These are phyloP conservation scores for Shinisaurus crocodilurus DNA, from an alignment of 2,113 vertebrate genomes.

Conservation along the genomic window DNA sequence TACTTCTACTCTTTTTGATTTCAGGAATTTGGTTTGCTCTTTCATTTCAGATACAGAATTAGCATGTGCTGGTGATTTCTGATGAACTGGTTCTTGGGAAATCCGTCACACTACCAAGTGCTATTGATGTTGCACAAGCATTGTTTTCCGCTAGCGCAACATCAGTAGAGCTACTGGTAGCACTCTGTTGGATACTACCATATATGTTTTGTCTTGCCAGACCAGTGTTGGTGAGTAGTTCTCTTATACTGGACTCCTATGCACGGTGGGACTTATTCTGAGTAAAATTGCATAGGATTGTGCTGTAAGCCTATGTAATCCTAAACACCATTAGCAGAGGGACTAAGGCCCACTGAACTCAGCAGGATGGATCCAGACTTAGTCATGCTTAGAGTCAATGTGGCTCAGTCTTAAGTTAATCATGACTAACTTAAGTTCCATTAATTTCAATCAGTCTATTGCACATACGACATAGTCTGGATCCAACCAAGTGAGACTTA, in stretches of 20 bases:
- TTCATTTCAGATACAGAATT: constrained; percentile 6
- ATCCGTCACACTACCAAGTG: background rate
- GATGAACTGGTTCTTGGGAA: no score
- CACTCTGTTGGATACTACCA: no score
- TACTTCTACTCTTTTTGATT: background rate
- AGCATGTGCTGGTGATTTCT: background rate
- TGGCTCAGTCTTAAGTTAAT: no score
- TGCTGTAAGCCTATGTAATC: background rate
- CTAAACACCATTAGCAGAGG: background rate
- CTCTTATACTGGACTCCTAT: background rate
- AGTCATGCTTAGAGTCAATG: no score
- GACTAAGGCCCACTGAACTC: background rate
- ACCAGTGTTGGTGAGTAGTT: constrained; percentile 50
- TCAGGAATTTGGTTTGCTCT: background rate
- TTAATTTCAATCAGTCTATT: no score
- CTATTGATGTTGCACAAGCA: no score
- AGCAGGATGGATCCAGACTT: background rate
- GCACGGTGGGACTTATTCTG: background rate
- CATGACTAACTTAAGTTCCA: no score
- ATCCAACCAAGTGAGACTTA: constrained; percentile 21
- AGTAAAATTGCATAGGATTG: background rate
- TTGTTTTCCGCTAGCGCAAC: no score
- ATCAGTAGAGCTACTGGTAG: no score
- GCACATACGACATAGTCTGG: no score
- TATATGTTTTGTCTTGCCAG: constrained; percentile 62